Percentiles rank a stretch among this genome's conserved stretches.
Evolutionary conservation across 2,797 vertebrate genomes (phyloP).

Genomic region (Lagodon rhomboides): DNA sequence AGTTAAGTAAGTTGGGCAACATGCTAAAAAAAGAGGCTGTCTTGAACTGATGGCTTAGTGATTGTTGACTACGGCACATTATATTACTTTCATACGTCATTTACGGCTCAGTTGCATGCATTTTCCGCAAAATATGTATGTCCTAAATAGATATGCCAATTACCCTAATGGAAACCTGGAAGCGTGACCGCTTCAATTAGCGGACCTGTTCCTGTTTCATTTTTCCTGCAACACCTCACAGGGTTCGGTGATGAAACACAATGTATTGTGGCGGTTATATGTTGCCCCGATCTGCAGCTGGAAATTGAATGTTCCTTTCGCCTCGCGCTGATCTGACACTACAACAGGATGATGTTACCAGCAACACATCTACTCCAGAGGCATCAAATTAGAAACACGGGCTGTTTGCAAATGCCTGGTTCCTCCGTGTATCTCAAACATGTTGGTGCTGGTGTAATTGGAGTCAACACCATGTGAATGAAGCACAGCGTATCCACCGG

Average conservation of each 20-base stretch:
- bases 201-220: slow-evolving; percentile 68
- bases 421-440: slow-evolving; percentile 56
- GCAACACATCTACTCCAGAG: slow-evolving; percentile 49
- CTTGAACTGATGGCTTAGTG: slow-evolving; percentile 35
- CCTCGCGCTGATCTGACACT: slow-evolving; percentile 64
- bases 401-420: slow-evolving; percentile 60
- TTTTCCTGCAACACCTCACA: slow-evolving; percentile 76
- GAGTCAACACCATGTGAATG: slow-evolving; percentile 65
- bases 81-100: slow-evolving; percentile 73
- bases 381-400: slow-evolving; percentile 60
- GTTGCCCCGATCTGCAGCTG: slow-evolving; percentile 43
- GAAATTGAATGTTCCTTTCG: slow-evolving; percentile 65
- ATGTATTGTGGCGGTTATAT: slow-evolving; percentile 47
- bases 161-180: slow-evolving; percentile 80
- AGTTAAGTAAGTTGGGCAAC: slow-evolving; percentile 24
- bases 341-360: slow-evolving; percentile 51
- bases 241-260: slow-evolving; percentile 72
- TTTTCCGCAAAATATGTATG: slow-evolving; percentile 78
- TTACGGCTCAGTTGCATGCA: slow-evolving; percentile 77
- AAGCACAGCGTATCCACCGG: slow-evolving; percentile 23
- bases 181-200: slow-evolving; percentile 81
- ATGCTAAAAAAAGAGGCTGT: slow-evolving; percentile 20
- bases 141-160: slow-evolving; percentile 84
- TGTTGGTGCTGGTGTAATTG: slow-evolving; percentile 65
- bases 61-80: slow-evolving; percentile 42